Percentiles rank a stretch among this genome's conserved stretches.
These are phyloP conservation scores for Aphidius gifuensis DNA, from an alignment of 1,140 invertebrate genomes.

Conservation along the genomic window DNA sequence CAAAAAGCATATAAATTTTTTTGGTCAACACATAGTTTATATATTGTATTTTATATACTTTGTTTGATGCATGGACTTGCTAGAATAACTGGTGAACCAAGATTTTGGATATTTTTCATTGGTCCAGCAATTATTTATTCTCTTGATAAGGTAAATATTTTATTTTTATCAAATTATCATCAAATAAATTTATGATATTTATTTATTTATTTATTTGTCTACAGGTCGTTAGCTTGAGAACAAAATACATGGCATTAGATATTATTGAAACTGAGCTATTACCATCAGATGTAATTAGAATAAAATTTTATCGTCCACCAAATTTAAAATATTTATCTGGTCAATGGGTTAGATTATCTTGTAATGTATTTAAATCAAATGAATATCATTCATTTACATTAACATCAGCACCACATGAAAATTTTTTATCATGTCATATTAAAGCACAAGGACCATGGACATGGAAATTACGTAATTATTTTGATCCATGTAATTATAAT, in stretches of 20 bases:
- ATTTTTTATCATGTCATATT: constrained; percentile 95
- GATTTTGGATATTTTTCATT: constrained; percentile 96
- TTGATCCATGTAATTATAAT: constrained; percentile 92
- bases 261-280: constrained; percentile 93
- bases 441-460: constrained; percentile 99
- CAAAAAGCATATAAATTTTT: constrained; percentile 96
- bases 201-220: constrained; percentile 34
- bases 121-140: constrained; percentile 88
- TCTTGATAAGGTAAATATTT: constrained; percentile 74
- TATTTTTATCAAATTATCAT: too few relatives aligned
- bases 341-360: constrained; percentile 87
- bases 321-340: constrained; percentile 95
- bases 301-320: constrained; percentile 89
- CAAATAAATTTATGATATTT: background rate
- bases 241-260: constrained; percentile 90
- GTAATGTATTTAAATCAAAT: constrained; percentile 84
- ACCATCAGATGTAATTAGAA: constrained; percentile 92
- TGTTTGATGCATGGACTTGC: constrained; percentile 93
- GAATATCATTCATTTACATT: constrained; percentile 98
- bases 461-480: constrained; percentile 95
- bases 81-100: constrained; percentile 83
- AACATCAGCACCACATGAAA: constrained; percentile 97
- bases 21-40: constrained; percentile 94
- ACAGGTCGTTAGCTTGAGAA: constrained; percentile 82
- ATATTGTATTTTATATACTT: constrained; percentile 85